Conservation (phyloP, 2,888 invertebrate genomes). For the Synanthedon formicaeformis region DNA sequence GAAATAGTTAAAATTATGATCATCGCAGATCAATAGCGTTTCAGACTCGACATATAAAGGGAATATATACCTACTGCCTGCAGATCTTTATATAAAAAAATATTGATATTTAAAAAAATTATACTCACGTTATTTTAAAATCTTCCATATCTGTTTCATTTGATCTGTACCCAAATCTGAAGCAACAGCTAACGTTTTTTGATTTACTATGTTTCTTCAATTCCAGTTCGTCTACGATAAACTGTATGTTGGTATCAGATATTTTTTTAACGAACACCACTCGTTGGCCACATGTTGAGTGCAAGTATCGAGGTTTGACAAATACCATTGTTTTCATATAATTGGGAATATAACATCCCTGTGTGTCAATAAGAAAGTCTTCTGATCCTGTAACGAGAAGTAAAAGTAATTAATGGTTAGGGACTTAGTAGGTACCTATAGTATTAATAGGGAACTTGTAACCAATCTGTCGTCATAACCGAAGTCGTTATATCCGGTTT, state of each 20-base stretch:
- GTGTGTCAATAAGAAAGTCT: conserved; percentile 30
- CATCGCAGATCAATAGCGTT: too few species aligned
- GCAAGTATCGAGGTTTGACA: conserved; percentile 10
- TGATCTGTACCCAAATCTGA: conserved; percentile 23
- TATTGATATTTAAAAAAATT: background rate
- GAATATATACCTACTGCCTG: too few species aligned
- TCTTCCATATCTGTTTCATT: conserved; percentile 16
- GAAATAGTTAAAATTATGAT: too few species aligned
- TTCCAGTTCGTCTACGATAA: conserved; percentile 19
- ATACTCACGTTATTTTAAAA: conserved; percentile 22
- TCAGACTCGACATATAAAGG: too few species aligned
- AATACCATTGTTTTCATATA: conserved; percentile 24
- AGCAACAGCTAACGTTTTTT: conserved; percentile 25
- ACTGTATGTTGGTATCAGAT: conserved; percentile 16
- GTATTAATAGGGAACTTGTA: too few species aligned
- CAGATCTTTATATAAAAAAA: too few species aligned
- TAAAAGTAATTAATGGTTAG: too few species aligned
- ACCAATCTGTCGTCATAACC: too few species aligned
- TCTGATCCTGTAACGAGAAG: conserved; percentile 11
- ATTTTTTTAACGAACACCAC: conserved; percentile 24
- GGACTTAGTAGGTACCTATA: too few species aligned
- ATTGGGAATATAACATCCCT: conserved; percentile 39
- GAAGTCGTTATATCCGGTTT: too few species aligned
- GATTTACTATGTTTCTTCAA: conserved; percentile 17
- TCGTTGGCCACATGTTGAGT: conserved; percentile 23